Percentiles rank a stretch among this genome's conserved stretches.
phyloP scores from a whole-genome alignment of 1,140 invertebrate species.

The Hyles vespertilio region DNA sequence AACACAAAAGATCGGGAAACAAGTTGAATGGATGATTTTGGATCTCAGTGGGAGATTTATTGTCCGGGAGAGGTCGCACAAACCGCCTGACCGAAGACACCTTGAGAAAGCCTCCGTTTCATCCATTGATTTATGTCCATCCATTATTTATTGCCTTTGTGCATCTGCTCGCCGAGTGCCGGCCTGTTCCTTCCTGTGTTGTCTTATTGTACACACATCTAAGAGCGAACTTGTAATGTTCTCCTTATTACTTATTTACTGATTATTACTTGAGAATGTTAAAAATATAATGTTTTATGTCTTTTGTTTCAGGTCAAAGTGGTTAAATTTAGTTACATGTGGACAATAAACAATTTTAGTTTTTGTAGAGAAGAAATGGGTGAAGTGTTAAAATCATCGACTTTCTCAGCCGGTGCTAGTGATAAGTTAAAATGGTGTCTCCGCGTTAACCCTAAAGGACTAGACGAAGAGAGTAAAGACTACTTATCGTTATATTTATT shows the following conservation, averaged over 20 bases:
- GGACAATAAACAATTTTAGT: conserved; percentile 99
- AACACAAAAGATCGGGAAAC: conserved; percentile 28
- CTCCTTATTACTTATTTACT: not conserved
- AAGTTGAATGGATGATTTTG: conserved; percentile 18
- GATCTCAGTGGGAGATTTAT: conserved; percentile 31
- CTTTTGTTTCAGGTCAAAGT: conserved; percentile 94
- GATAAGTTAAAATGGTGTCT: conserved; percentile 99
- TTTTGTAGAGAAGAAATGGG: conserved; percentile 99
- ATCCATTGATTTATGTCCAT: conserved; percentile 18
- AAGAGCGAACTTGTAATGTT: too few relatives aligned
- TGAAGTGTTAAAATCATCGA: conserved; percentile 99
- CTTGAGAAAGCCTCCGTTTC: conserved; percentile 14
- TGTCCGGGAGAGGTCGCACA: conserved; percentile 6
- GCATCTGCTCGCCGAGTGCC: conserved; percentile 4
- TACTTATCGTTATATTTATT: conserved; percentile 98
- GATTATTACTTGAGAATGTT: not conserved
- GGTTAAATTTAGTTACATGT: conserved; percentile 99
- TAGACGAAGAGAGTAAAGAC: conserved; percentile 99
- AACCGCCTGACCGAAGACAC: conserved; percentile 12
- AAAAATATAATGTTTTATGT: conserved; percentile 20
- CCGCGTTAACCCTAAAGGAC: conserved; percentile 98
- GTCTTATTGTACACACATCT: not conserved
- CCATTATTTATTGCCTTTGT: conserved; percentile 20
- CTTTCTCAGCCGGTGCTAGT: conserved; percentile 98
- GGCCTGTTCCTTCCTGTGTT: not conserved